A percentile compares a stretch with the other conserved stretches of the same genome.
phyloP scores from a whole-genome alignment of 1,140 invertebrate species.

The Melitaea cinxia region DNA sequence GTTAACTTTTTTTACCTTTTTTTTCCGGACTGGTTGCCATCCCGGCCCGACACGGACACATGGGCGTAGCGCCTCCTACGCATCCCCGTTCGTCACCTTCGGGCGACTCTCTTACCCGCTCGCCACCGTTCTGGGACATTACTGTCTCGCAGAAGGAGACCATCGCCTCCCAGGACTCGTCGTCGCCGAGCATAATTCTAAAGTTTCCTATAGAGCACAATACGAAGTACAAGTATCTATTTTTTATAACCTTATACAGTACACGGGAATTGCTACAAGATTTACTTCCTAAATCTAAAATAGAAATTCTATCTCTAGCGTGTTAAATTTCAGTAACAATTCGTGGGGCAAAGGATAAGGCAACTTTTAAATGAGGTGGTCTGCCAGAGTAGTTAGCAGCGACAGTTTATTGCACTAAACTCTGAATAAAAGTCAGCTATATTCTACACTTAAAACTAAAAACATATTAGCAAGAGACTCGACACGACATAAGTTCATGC shows the following conservation, averaged over 20 bases:
- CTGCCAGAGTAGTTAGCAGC: background rate
- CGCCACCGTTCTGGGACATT: too few relatives aligned
- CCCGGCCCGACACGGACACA: too few relatives aligned
- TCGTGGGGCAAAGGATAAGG: background rate
- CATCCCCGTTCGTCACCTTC: too few relatives aligned
- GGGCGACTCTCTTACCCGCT: too few relatives aligned
- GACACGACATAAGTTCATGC: too few relatives aligned
- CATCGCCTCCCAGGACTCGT: too few relatives aligned
- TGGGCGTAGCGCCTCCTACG: too few relatives aligned
- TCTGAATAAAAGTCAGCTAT: background rate
- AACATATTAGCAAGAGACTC: background rate
- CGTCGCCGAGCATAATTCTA: too few relatives aligned
- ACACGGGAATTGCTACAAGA: background rate
- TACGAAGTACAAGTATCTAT: background rate
- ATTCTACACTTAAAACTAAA: background rate
- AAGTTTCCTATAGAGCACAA: background rate
- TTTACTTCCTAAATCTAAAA: conserved; percentile 2
- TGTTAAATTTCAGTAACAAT: conserved; percentile 7
- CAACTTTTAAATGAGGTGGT: conserved; percentile 6
- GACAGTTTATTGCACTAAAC: background rate
- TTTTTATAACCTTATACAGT: background rate
- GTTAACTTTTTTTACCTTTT: too few relatives aligned
- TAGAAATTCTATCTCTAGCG: background rate
- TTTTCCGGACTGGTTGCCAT: too few relatives aligned
- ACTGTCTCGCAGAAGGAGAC: too few relatives aligned